These are phyloP conservation scores for Nycticorax nycticorax DNA, from an alignment of 2,113 vertebrate species.

Conservation along the genomic window DNA sequence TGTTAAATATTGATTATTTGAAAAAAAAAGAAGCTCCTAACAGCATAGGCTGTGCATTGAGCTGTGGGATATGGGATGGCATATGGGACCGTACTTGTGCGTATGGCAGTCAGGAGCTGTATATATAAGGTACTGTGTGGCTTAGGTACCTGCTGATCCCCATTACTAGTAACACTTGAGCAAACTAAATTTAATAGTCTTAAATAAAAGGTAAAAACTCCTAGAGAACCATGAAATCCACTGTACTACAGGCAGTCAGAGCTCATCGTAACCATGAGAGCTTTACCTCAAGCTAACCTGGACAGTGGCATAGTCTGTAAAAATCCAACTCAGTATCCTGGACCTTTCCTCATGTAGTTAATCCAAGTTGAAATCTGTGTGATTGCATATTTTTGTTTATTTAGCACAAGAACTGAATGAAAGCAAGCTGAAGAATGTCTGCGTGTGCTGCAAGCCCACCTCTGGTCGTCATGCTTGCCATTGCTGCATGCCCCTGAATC, in stretches of 20 bases:
- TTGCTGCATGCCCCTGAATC: background rate
- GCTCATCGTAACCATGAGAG: rapidly evolving
- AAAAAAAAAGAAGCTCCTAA: background rate
- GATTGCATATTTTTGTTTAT: background rate
- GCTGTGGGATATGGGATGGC: background rate
- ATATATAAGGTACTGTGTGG: background rate
- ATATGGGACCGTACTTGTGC: background rate
- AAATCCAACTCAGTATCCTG: background rate
- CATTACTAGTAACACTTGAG: background rate
- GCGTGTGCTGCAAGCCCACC: background rate
- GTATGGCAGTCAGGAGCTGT: background rate
- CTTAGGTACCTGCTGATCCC: background rate
- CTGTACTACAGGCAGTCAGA: background rate
- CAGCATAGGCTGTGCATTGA: background rate
- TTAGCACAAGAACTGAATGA: background rate
- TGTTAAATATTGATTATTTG: background rate
- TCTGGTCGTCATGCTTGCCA: background rate
- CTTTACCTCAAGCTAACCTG: background rate
- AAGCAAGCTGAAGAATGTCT: background rate
- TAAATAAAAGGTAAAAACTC: background rate
- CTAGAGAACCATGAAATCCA: background rate
- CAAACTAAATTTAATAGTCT: background rate
- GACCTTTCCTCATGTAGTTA: background rate
- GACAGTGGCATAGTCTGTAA: background rate
- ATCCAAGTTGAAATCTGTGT: background rate